Base-by-base conservation (phyloP, 2,113 vertebrate species). In the Prietella phreatophila region DNA sequence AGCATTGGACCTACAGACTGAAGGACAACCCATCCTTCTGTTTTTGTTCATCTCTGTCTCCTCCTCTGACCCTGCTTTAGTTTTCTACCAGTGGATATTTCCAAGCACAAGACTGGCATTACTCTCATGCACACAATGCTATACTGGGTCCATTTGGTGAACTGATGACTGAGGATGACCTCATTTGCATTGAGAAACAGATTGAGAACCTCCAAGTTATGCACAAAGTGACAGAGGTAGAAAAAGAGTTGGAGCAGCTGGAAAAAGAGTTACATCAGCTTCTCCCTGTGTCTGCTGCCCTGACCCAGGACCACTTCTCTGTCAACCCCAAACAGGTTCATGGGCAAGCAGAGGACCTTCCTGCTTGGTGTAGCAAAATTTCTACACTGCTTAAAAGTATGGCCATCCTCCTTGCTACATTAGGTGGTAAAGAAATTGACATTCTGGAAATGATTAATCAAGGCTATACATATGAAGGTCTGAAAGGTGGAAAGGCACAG, bases 181-280 rank as follows among this genome's bases (percentile, higher is more conserved):
- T 98, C 79, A 94, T 95, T 89, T 95, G 94, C 86, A 96, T 99
- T 88, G 98, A 99, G 93, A 96, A 96, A 96, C 98, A 97, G 92
- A 97, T 99, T 79, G 97, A 98, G 92, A 99, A 98, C 92, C 96
- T 99, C 81, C 97, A 97, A 89, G 97, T 99, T 86, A 95, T 99
- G 96, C 97, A 97, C 91, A 96, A 97, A 90, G 96, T 95, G 0
- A 96, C 96, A 81, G 96, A 94, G 67, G 96, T 97, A 22, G 97
- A 97, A 93, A 96, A 93, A 25, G 96, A 96, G 89, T 93, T 96
- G 82, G 94, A 95, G 89, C 94, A 95, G 87, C 94, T 96, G 69
- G 96, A 98, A 91, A 94, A 92, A 73, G 96, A 99, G 92, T 94
- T 97, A 86, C 96, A 94, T 60, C 96, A 96, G 71, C 95, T 98